These are phyloP conservation scores for Corythornis cristatus DNA, from an alignment of 2,113 vertebrate genomes.

Conservation along the genomic window DNA sequence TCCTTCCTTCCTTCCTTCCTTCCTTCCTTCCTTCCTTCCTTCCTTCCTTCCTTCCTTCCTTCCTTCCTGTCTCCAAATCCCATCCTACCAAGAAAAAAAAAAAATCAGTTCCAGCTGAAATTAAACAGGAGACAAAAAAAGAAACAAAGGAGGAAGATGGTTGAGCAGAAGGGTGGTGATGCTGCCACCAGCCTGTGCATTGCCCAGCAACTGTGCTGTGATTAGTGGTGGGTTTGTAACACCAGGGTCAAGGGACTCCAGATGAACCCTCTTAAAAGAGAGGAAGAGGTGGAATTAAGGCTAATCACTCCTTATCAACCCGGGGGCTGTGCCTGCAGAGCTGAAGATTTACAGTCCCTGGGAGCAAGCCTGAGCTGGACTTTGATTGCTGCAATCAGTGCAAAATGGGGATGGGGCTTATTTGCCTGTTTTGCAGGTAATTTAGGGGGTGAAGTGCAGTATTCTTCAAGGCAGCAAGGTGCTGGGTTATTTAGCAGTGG, in stretches of 20 bases:
- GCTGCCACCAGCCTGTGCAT: neutral
- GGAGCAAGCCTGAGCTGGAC: neutral
- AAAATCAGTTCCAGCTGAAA: neutral
- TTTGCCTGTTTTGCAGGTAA: neutral
- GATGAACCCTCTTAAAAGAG: neutral
- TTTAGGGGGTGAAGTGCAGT: neutral
- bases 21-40: neutral
- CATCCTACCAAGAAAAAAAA: neutral
- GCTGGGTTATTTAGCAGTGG: neutral
- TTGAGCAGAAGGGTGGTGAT: neutral
- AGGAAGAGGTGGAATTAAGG: slow-evolving; percentile 18
- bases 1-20: neutral
- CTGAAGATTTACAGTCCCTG: neutral
- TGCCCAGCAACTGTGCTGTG: accelerated
- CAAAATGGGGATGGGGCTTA: neutral
- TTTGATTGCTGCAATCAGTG: slow-evolving; percentile 63
- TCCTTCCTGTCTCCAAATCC: neutral
- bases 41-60: no score
- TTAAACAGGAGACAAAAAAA: neutral
- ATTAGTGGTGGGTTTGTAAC: neutral
- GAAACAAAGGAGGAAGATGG: neutral
- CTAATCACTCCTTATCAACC: slow-evolving; percentile 15
- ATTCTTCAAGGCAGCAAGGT: neutral
- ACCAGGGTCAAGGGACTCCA: neutral
- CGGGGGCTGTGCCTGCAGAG: neutral